A percentile compares a stretch with the other conserved stretches of the same genome.
phyloP scores from a whole-genome alignment of 1,140 invertebrate species.

The Hylaeus volcanicus region DNA sequence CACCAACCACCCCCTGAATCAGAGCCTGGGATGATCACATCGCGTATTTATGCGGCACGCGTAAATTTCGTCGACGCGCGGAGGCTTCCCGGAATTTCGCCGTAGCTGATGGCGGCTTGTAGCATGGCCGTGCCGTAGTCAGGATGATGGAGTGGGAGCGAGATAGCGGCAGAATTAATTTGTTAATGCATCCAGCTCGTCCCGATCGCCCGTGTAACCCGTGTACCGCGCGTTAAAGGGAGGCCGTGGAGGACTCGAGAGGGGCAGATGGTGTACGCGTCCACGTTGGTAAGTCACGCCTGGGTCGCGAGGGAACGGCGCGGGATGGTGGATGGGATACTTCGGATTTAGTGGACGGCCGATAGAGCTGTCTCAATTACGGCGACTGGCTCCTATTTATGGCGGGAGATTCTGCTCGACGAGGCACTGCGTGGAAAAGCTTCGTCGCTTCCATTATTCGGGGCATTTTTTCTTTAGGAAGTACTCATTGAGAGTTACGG shows the following conservation, averaged over 20 bases:
- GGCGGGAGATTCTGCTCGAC: constrained; percentile 47
- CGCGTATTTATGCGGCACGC: constrained; percentile 66
- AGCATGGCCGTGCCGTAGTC: constrained; percentile 11
- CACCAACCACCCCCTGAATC: constrained; percentile 54
- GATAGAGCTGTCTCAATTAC: constrained; percentile 67
- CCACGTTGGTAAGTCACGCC: constrained; percentile 54
- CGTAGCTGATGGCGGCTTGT: constrained; percentile 41
- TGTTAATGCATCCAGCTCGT: constrained; percentile 59
- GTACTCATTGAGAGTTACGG: no score
- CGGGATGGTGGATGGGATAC: constrained; percentile 53
- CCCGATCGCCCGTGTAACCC: neutral
- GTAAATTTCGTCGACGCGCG: constrained; percentile 62
- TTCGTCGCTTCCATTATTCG: no score
- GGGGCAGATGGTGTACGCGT: constrained; percentile 8
- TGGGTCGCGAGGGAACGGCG: constrained; percentile 6
- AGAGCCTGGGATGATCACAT: constrained; percentile 61
- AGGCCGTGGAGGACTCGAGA: constrained; percentile 21
- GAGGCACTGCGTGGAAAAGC: no score
- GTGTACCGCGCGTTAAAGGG: constrained; percentile 7
- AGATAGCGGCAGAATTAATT: constrained; percentile 63
- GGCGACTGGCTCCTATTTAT: constrained; percentile 53
- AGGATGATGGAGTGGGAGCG: constrained; percentile 43
- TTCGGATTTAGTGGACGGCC: constrained; percentile 51
- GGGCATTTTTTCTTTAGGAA: no score
- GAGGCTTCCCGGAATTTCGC: constrained; percentile 62